A percentile compares a stretch with the other conserved stretches of the same genome.
These are phyloP conservation scores for Elmis aenea DNA, from an alignment of 2,888 invertebrate genomes.

Conservation along the genomic window DNA sequence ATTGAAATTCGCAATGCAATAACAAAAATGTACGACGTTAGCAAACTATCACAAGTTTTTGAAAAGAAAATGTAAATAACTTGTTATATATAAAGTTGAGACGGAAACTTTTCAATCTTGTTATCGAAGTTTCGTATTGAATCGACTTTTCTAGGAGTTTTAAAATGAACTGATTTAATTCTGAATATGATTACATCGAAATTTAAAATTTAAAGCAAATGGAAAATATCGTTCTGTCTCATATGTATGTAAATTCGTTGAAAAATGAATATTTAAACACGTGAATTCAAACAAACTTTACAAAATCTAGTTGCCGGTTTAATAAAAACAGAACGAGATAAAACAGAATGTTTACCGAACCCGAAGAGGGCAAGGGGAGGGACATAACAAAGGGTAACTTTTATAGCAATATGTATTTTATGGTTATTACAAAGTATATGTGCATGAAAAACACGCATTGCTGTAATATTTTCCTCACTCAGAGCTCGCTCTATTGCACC, in stretches of 20 bases:
- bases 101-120: constrained; percentile 42
- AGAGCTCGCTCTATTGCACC: constrained; percentile 38
- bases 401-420: constrained; percentile 43
- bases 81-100: constrained; percentile 20
- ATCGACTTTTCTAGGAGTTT: constrained; percentile 38
- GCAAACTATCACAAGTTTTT: too few species aligned
- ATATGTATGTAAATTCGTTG: constrained; percentile 48
- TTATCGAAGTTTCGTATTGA: constrained; percentile 40
- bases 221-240: constrained; percentile 46
- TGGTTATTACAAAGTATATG: constrained; percentile 42
- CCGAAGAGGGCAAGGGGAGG: constrained; percentile 18
- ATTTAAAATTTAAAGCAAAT: constrained; percentile 50
- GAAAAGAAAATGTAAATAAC: constrained; percentile 23
- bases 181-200: constrained; percentile 48
- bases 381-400: constrained; percentile 37
- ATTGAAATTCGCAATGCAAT: too few species aligned
- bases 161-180: constrained; percentile 49
- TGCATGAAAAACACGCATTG: constrained; percentile 42
- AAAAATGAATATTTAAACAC: constrained; percentile 49
- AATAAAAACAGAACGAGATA: constrained; percentile 43
- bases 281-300: constrained; percentile 46
- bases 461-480: constrained; percentile 40
- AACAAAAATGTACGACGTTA: too few species aligned
- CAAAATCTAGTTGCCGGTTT: constrained; percentile 43
- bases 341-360: constrained; percentile 31